Percentiles rank a stretch among this genome's conserved stretches.
Conservation (phyloP, 2,797 vertebrate species). For the Anniella stebbinsi region DNA sequence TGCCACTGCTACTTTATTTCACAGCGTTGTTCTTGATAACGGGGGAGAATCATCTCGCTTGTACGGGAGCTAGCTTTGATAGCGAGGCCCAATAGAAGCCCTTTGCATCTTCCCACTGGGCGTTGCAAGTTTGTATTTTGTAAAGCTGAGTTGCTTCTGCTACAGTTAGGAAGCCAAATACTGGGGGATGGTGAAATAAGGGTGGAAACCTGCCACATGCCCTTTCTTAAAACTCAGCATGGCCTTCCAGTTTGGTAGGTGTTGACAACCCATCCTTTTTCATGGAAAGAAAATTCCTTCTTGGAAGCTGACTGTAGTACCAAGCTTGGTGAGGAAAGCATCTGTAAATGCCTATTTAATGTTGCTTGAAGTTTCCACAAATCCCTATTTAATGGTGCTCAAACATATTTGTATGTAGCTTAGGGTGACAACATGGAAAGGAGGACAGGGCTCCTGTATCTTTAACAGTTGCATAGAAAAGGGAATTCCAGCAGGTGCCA, state of each 20-base stretch:
- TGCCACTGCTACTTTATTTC: conserved; percentile 52
- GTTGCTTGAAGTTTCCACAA: background rate
- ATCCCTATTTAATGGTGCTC: conserved; percentile 17
- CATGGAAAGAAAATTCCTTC: conserved; percentile 60
- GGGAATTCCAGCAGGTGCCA: too few species aligned
- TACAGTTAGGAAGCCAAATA: background rate
- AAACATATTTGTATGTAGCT: too few species aligned
- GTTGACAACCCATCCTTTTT: background rate
- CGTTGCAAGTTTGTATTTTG: background rate
- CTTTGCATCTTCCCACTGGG: background rate
- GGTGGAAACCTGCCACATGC: background rate
- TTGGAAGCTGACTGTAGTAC: conserved; percentile 12
- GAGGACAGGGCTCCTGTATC: too few species aligned
- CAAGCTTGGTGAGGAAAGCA: conserved; percentile 47
- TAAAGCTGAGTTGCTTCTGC: background rate
- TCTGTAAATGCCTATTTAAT: conserved; percentile 41
- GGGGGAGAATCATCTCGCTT: conserved; percentile 64
- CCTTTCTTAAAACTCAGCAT: background rate
- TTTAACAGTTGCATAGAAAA: too few species aligned
- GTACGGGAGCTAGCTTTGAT: conserved; percentile 65
- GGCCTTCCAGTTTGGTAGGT: background rate
- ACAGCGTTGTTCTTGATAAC: conserved; percentile 67
- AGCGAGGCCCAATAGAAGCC: conserved; percentile 58
- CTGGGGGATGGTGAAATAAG: background rate
- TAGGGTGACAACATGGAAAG: too few species aligned